These are phyloP conservation scores for Lutraria rhynchaena DNA, from an alignment of 1,140 invertebrate species.

Conservation along the genomic window DNA sequence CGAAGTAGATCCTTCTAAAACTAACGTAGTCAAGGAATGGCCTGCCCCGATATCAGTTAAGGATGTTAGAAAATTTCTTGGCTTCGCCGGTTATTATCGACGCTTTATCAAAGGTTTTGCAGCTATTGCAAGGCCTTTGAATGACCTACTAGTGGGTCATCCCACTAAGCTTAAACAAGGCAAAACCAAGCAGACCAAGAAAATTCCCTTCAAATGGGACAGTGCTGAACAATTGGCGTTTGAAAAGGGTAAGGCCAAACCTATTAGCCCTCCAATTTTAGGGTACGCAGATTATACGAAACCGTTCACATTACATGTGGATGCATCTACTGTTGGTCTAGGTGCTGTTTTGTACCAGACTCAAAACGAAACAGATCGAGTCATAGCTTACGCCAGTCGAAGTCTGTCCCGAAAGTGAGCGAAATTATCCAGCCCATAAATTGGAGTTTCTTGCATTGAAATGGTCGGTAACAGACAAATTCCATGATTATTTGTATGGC, in stretches of 20 bases:
- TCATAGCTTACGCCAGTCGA: slow-evolving; percentile 40
- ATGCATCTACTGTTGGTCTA: slow-evolving; percentile 61
- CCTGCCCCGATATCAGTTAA: slow-evolving; percentile 76
- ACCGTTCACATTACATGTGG: slow-evolving; percentile 66
- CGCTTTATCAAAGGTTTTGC: slow-evolving; percentile 78
- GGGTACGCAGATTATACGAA: slow-evolving; percentile 51
- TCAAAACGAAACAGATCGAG: slow-evolving; percentile 5
- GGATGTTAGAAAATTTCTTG: slow-evolving; percentile 69
- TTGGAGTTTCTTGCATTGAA: too few species aligned
- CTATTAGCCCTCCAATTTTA: slow-evolving; percentile 55
- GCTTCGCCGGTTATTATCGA: too few species aligned
- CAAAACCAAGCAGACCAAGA: not conserved
- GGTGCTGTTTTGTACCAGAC: slow-evolving; percentile 70
- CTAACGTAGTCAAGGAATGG: slow-evolving; percentile 66
- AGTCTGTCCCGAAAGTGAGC: too few species aligned
- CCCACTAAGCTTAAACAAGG: slow-evolving; percentile 10
- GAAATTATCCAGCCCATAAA: too few species aligned
- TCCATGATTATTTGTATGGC: slow-evolving; percentile 60
- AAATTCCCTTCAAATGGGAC: too few species aligned
- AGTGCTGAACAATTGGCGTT: slow-evolving; percentile 62
- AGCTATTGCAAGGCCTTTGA: slow-evolving; percentile 65
- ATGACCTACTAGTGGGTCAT: slow-evolving; percentile 55
- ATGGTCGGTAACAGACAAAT: slow-evolving; percentile 44
- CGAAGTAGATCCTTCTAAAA: slow-evolving; percentile 67
- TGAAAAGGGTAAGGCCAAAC: slow-evolving; percentile 50